Evolutionary conservation across 1,140 invertebrate species (phyloP), one percentile per base, ranked within the genome.

Genomic region (Dysdera silvatica): DNA sequence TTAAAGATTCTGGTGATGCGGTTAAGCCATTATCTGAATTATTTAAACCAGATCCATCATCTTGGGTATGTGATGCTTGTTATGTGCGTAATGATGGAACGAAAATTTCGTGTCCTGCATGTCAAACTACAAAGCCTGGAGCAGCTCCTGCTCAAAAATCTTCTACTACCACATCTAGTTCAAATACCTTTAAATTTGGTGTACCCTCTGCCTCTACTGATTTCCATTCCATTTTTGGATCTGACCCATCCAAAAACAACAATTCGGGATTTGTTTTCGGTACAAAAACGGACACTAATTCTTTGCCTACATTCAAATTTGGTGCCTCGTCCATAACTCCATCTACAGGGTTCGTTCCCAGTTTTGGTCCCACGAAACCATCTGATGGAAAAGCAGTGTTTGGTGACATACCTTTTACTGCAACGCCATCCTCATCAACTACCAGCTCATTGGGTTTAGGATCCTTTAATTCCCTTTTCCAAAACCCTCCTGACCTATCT

Each of bases 1-100:
- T n/a, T n/a, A n/a, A n/a, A n/a, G n/a, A n/a, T n/a, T n/a, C n/a
- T n/a, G n/a, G n/a, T n/a, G n/a, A n/a, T n/a, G n/a, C n/a, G n/a
- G n/a, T n/a, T n/a, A n/a, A n/a, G 28, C 53, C 71, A 64, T 69
- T 82, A 35, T 75, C 75, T 3, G 77, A 82, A 45, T 48, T 81
- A 63, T 89, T 88, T 67, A 88, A 87, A 71, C 80, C 81, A 1
- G 80, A 82, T 26, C 71, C 77, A 41, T 89, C 88, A 26, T 83
- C 84, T 24, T 95, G 93, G 93, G 82, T 84, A 69, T 96, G 92
- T 73, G 72, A 77, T 16, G 73, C 71, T 31, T 95, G 92, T 74
- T 87, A 87, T 47, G 80, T 85, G 4, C 78, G 78, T 41, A 95
- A 95, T 72, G 77, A 80, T 23, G 76, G 76, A 14, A 76, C 76